Evolutionary conservation across 1,140 invertebrate species (phyloP), one percentile per base, ranked within the genome.

Genomic region (Sitophilus oryzae): DNA sequence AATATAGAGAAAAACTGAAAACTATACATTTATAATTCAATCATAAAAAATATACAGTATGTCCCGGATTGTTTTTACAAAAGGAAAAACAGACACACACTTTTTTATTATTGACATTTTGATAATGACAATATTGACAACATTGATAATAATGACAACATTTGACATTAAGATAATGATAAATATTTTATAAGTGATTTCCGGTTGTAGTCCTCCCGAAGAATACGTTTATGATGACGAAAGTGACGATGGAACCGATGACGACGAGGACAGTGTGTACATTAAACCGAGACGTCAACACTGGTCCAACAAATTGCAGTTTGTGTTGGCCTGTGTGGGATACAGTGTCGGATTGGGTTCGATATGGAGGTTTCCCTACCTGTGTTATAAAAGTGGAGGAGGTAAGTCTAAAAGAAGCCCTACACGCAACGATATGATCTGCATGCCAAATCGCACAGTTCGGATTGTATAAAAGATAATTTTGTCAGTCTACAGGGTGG

Each of bases 271-370:
- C 53, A 74, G 77, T 15, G 76, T 78, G 21, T 81, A 86, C 66
- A 73, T 84, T 42, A 86, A 87, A 66, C 85, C 85, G 1, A 76
- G 83, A 59, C 75, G 87, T 61, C 85, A 86, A 23, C 84, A 89
- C 64, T 95, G 92, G 92, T 81, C 82, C 41, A 92, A 88, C 71
- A 93, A 93, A 75, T 78, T 89, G 52, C 90, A 95, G 73, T 94
- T 94, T 67, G 84, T 93, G 14, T 76, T 94, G 52, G 88, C 90
- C 15, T 93, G 89, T 69, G 85, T 96, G 34, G 90, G 91, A 9
- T 94, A 93, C 71, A 91, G 89, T 14, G 91, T 96, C 25, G 92
- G 92, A 4, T 79, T 95, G 18, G 90, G 91, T 37, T 94, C 94
- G 67, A 85, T 96, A 47, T 96, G 92, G 92, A 77, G 87, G 56